phyloP scores from a whole-genome alignment of 1,140 invertebrate species.

The Brachionus paranguensis region DNA sequence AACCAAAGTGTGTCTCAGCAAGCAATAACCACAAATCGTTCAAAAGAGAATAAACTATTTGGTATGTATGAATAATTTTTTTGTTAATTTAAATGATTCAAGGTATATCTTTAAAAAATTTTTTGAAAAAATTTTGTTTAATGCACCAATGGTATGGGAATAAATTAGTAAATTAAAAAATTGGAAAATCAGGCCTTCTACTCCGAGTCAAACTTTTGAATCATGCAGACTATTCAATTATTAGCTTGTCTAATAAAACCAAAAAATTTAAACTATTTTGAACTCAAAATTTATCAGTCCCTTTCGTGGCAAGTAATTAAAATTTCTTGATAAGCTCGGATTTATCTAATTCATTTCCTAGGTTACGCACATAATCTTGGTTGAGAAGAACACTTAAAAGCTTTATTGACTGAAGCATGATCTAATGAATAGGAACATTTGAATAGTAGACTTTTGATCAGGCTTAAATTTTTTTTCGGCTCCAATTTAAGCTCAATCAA shows the following conservation, averaged over 20 bases:
- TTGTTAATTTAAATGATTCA: background rate
- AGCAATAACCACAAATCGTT: constrained; percentile 41
- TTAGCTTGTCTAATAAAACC: background rate
- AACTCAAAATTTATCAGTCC: background rate
- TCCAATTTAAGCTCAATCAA: no score
- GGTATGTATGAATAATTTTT: background rate
- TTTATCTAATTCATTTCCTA: background rate
- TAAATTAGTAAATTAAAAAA: background rate
- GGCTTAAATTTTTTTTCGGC: no score
- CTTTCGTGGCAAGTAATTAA: background rate
- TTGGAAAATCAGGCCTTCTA: background rate
- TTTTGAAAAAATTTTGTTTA: background rate
- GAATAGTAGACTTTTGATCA: no score
- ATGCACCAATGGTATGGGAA: background rate
- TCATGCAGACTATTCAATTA: background rate
- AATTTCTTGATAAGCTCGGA: background rate
- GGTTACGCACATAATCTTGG: background rate
- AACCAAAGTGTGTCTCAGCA: background rate
- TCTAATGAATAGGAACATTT: no score
- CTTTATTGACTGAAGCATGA: no score
- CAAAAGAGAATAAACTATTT: constrained; percentile 40
- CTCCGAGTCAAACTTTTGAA: background rate
- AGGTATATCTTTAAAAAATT: background rate
- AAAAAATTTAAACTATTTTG: background rate
- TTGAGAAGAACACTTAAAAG: no score